Base-by-base conservation (phyloP, 2,113 vertebrate genomes). In the Nicator chloris region DNA sequence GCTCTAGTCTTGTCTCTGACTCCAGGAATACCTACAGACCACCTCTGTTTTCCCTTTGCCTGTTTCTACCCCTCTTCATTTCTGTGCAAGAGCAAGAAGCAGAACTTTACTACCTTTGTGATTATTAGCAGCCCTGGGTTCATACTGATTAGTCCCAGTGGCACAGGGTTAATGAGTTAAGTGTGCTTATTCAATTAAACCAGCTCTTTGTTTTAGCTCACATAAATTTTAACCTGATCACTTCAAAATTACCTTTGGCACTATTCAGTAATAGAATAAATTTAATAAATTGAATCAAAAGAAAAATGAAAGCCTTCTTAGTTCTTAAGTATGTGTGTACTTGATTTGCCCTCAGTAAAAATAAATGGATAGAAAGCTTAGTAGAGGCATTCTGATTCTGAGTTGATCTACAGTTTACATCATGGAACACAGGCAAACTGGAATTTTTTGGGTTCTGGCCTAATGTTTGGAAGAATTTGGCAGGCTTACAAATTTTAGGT, bases 101-200 rank as follows among this genome's bases (percentile, higher is more conserved):
- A 91, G 76, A 96, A 94, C 92, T 94, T 96, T 90, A 90, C 69
- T 97, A 93, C 91, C 90, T 97, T 90, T 94, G 81, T 80, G 88
- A 96, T 97, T 96, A 96, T 92, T 97, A 97, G 89, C 45, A 88
- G 56, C 79, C 73, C 73, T 22, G 8, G 69, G 86, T 95, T 97
- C 94, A 79, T 84, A 97, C 96, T 98, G 97, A 98, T 98, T 97
- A 97, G 95, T 97, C 95, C 96, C 92, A 83, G 86, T 95, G 96
- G 96, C 96, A 97, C 70, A 95, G 89, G 96, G 97, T 96, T 98
- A 98, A 98, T 96, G 96, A 98, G 92, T 96, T 97, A 98, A 98
- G 95, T 86, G 95, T 92, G 96, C 96, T 96, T 97, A 97, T 98
- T 98, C 97, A 98, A 97, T 98, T 98, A 98, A 98, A 95, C 94